phyloP scores from a whole-genome alignment of 2,888 invertebrate species.

The Melieria crassipennis region DNA sequence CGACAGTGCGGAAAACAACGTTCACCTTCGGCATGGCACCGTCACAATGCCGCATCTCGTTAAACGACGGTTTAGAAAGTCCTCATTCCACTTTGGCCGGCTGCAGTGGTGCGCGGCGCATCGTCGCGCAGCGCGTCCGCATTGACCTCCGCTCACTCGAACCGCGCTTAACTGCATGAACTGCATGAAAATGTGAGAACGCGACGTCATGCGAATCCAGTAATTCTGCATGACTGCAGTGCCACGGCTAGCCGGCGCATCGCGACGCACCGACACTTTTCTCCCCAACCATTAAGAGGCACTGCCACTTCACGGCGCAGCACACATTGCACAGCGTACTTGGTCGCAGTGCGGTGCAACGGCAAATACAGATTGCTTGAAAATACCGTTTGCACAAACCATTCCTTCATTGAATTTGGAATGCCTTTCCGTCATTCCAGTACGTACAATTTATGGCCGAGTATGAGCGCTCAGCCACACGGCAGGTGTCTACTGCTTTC shows the following conservation, averaged over 20 bases:
- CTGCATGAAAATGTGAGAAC: too few species aligned
- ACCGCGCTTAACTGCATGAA: too few species aligned
- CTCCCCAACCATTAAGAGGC: constrained; percentile 21
- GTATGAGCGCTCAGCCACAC: too few species aligned
- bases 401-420: constrained; percentile 48
- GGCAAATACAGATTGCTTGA: constrained; percentile 11
- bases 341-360: background rate
- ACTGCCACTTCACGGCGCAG: constrained; percentile 7
- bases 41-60: background rate
- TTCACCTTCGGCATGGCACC: too few species aligned
- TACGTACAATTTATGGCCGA: too few species aligned
- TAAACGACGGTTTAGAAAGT: constrained; percentile 32
- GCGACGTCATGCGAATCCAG: background rate
- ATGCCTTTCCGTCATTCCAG: constrained; percentile 28
- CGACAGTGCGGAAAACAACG: too few species aligned
- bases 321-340: background rate
- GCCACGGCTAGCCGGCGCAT: background rate
- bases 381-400: constrained; percentile 22
- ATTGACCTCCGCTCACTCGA: too few species aligned
- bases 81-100: constrained; percentile 6
- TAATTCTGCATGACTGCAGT: constrained; percentile 14
- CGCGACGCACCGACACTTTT: constrained; percentile 6
- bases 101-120: background rate
- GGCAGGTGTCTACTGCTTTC: too few species aligned
- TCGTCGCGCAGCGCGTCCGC: too few species aligned